These are phyloP conservation scores for Pyrgus malvae DNA, from an alignment of 2,888 invertebrate species.

Conservation along the genomic window DNA sequence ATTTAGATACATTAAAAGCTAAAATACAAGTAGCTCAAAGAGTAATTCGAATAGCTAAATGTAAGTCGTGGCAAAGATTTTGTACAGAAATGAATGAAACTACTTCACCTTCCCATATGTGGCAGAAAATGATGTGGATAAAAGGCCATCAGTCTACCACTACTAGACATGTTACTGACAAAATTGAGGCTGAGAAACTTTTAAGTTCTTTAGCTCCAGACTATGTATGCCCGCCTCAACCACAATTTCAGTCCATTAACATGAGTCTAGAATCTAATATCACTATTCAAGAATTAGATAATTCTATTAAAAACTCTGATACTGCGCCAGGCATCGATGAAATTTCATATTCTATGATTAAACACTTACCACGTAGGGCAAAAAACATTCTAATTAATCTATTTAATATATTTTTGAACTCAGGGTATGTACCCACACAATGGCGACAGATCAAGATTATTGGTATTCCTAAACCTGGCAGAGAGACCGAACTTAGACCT, in stretches of 20 bases:
- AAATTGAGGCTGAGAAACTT: conserved; percentile 17
- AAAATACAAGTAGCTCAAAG: no score
- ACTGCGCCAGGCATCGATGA: conserved; percentile 26
- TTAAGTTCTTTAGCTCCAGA: conserved; percentile 27
- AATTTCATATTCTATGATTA: conserved; percentile 31
- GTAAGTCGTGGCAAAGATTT: no score
- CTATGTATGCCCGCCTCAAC: conserved; percentile 12
- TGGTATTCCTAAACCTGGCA: conserved; percentile 19
- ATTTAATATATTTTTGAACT: conserved; percentile 13
- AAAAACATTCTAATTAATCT: conserved; percentile 18
- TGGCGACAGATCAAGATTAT: conserved; percentile 21
- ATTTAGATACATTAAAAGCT: no score
- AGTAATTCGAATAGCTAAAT: no score
- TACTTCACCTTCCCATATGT: conserved; percentile 27
- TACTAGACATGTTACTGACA: neutral
- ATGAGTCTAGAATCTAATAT: conserved; percentile 4
- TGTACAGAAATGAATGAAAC: conserved; percentile 25
- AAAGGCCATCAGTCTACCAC: conserved; percentile 24
- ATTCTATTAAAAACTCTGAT: conserved; percentile 23
- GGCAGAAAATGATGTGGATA: conserved; percentile 32
- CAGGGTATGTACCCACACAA: conserved; percentile 17
- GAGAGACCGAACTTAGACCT: conserved; percentile 11
- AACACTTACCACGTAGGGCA: conserved; percentile 15
- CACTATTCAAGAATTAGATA: conserved; percentile 22
- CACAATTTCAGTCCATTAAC: conserved; percentile 16